Conservation (phyloP, 2,113 vertebrate species). For the Salvator merianae region DNA sequence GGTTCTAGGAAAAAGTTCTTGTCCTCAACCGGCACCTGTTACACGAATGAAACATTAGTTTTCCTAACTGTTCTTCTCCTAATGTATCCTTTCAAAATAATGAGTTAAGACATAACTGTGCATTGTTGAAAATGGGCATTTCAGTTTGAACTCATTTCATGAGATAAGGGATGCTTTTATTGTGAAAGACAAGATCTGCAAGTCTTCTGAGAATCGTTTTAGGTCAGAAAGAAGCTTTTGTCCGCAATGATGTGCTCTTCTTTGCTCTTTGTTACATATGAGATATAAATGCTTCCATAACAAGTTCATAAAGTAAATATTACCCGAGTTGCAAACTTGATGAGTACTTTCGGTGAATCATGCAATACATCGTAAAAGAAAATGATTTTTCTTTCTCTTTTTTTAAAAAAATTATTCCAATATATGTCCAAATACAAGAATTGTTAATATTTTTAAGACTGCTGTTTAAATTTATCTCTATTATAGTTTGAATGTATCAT, state of each 20-base stretch:
- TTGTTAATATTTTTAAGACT: not conserved
- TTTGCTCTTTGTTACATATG: not conserved
- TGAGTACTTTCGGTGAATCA: not conserved
- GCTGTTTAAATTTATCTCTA: not conserved
- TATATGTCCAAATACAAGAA: not conserved
- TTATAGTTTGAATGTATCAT: not conserved
- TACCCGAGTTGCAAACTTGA: not conserved
- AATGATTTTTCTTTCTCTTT: not conserved
- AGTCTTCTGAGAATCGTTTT: not conserved
- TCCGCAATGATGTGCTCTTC: not conserved
- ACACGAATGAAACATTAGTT: not conserved
- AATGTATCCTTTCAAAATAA: not conserved
- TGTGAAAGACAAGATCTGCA: not conserved
- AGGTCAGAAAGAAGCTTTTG: fast-evolving
- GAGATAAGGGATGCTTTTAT: not conserved
- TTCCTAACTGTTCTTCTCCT: not conserved
- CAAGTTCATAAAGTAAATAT: not conserved
- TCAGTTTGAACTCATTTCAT: not conserved
- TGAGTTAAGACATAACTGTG: not conserved
- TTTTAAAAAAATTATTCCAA: not conserved
- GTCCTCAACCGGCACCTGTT: not conserved
- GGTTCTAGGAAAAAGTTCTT: not conserved
- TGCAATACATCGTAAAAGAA: not conserved
- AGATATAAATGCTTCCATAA: not conserved
- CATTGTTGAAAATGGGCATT: not conserved